These are phyloP conservation scores for Semicossyphus pulcher DNA, from an alignment of 2,113 vertebrate genomes.

Conservation along the genomic window DNA sequence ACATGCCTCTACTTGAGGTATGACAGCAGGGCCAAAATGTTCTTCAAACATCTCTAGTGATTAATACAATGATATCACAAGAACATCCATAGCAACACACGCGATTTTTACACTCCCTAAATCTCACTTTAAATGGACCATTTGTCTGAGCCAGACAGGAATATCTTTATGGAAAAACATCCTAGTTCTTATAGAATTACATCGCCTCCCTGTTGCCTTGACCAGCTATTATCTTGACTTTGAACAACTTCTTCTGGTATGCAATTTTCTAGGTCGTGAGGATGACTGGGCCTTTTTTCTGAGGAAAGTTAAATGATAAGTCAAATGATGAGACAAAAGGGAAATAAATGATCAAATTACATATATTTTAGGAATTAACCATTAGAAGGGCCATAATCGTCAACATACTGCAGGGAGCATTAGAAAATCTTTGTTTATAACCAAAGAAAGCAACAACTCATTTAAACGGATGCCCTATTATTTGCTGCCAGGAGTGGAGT, in stretches of 20 bases:
- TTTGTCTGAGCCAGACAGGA: slow-evolving; percentile 9
- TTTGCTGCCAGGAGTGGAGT: slow-evolving; percentile 43
- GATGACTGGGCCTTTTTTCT: slow-evolving; percentile 11
- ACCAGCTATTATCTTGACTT: slow-evolving; percentile 10
- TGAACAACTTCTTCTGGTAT: slow-evolving; percentile 24
- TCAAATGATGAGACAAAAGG: not conserved
- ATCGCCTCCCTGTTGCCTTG: slow-evolving; percentile 29
- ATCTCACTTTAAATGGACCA: slow-evolving; percentile 30
- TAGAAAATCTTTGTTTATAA: slow-evolving; percentile 45
- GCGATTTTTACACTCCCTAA: slow-evolving; percentile 11
- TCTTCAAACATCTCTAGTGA: not conserved
- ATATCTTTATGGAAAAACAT: slow-evolving; percentile 8
- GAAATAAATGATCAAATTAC: not conserved
- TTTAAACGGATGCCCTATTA: slow-evolving; percentile 19
- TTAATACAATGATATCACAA: not conserved
- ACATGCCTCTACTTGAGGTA: too few species aligned
- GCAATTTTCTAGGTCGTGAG: slow-evolving; percentile 38
- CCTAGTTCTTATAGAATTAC: slow-evolving; percentile 16
- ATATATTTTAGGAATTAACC: not conserved
- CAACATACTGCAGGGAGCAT: slow-evolving; percentile 27
- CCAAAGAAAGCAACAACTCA: slow-evolving; percentile 53
- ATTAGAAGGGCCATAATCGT: not conserved
- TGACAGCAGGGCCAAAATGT: not conserved
- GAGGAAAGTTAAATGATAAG: slow-evolving; percentile 1
- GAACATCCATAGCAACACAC: too few species aligned